Conservation (phyloP, 2,888 invertebrate genomes). For the Zygothrica quintamaculata region DNA sequence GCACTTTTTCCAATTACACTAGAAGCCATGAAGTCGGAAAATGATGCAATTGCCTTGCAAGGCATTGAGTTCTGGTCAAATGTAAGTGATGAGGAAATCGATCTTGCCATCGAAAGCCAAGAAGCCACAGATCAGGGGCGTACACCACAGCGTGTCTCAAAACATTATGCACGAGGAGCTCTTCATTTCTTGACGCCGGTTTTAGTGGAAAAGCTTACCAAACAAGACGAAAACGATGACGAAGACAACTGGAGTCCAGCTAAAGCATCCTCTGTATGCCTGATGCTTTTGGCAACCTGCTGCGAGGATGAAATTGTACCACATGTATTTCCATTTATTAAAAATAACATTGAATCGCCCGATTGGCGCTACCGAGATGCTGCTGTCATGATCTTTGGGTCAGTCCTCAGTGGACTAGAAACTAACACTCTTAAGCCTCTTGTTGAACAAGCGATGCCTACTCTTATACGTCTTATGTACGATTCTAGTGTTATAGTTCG, state of each 20-base stretch:
- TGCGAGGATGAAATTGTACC: constrained; percentile 99
- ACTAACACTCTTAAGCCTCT: constrained; percentile 93
- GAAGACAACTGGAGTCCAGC: constrained; percentile 99
- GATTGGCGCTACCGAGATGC: constrained; percentile 98
- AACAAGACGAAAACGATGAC: constrained; percentile 98
- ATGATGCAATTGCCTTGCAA: constrained; percentile 97
- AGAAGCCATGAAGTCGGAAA: constrained; percentile 98
- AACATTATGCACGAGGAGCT: constrained; percentile 99
- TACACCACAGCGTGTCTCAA: constrained; percentile 95
- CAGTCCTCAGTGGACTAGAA: constrained; percentile 96
- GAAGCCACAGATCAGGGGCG: constrained; percentile 97
- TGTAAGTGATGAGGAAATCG: constrained; percentile 99
- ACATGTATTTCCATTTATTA: constrained; percentile 97
- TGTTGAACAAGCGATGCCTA: constrained; percentile 98
- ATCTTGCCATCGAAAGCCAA: constrained; percentile 95
- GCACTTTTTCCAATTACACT: constrained; percentile 99
- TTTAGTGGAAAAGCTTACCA: constrained; percentile 95
- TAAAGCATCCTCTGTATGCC: constrained; percentile 99
- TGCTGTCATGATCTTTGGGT: constrained; percentile 99
- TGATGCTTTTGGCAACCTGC: constrained; percentile 98
- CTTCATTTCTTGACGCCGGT: constrained; percentile 97
- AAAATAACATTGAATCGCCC: constrained; percentile 95
- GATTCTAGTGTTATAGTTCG: constrained; percentile 97
- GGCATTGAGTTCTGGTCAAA: constrained; percentile 99
- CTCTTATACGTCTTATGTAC: constrained; percentile 96